Evolutionary conservation across 2,888 invertebrate species (phyloP).

Genomic region (Thelaira solivaga): DNA sequence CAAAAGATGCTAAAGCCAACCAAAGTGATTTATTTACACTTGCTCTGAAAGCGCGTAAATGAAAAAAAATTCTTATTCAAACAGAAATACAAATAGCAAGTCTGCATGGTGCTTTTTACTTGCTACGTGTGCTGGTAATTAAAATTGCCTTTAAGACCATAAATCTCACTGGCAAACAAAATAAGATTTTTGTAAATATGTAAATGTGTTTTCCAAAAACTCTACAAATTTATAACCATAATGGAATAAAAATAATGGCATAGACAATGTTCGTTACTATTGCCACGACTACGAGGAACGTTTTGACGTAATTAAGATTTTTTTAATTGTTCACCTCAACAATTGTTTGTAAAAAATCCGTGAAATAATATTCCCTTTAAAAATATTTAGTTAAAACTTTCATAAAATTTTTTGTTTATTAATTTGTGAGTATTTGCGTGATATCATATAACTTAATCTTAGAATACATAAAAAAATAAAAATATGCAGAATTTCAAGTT

Average conservation of each 20-base stretch:
- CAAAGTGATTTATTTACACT: constrained; percentile 13
- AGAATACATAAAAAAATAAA: too few species aligned
- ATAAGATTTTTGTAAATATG: constrained; percentile 17
- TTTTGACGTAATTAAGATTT: too few species aligned
- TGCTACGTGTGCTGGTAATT: constrained; percentile 25
- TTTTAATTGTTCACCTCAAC: too few species aligned
- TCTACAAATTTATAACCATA: constrained; percentile 15
- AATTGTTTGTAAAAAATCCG: too few species aligned
- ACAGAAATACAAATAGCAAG: constrained; percentile 5
- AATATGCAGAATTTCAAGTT: too few species aligned
- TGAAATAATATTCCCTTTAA: too few species aligned
- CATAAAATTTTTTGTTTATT: too few species aligned
- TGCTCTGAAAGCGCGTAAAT: background rate
- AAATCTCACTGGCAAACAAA: constrained; percentile 23
- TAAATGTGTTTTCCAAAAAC: constrained; percentile 16
- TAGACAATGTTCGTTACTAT: background rate
- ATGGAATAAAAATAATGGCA: background rate
- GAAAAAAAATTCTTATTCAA: background rate
- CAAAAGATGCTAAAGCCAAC: background rate
- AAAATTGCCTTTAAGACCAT: constrained; percentile 25
- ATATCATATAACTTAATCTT: too few species aligned
- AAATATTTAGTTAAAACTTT: too few species aligned
- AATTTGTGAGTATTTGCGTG: too few species aligned
- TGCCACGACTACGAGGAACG: background rate
- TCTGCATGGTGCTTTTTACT: constrained; percentile 21